Evolutionary conservation across 2,113 vertebrate genomes (phyloP), one percentile per base, ranked within the genome.

Genomic region (Leucoraja erinaceus): DNA sequence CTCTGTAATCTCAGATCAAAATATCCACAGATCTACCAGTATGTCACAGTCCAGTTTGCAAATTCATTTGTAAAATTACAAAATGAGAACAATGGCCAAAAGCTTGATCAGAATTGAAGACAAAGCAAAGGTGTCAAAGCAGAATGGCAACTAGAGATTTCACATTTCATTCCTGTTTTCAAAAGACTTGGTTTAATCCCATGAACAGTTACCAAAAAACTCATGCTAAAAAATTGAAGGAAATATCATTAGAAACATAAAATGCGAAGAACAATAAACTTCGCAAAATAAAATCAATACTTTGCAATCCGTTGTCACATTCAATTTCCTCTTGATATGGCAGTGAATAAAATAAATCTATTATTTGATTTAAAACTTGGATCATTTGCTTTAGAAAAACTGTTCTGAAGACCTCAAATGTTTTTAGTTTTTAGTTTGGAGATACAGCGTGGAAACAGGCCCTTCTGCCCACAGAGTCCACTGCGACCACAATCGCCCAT

Each of bases 1-100:
- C 94, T 93, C 93, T 94, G 78, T 93, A 93, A 94, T 95, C 95
- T 94, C 63, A 94, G 94, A 93, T 84, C 63, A 94, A 94, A 94
- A 94, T 93, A 94, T 93, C 68, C 94, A 94, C 94, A 93, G 47
- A 70, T 95, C 93, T 93, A 79, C 76, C 84, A 94, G 20, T 72
- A 79, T 59, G 81, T 56, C 63, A 75, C 78, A 74, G 28, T 47
- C 38, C 25, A 47, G 12, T 66, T 22, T 66, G 93, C 93, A 56
- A 93, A 93, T 93, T 93, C 56, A 93, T 90, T 93, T 70, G 88
- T 33, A n/a, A 90, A 90, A 90, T 38, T 70, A 25, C 33, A n/a
- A 70, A 90, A 70, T 90, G 33, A 47, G 18, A 70, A 90, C n/a
- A 22, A 2, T 38, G 31, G 63, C 59, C 20, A 90, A 68, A 31